These are phyloP conservation scores for Ascaphus truei DNA, from an alignment of 2,113 vertebrate species.

Conservation along the genomic window DNA sequence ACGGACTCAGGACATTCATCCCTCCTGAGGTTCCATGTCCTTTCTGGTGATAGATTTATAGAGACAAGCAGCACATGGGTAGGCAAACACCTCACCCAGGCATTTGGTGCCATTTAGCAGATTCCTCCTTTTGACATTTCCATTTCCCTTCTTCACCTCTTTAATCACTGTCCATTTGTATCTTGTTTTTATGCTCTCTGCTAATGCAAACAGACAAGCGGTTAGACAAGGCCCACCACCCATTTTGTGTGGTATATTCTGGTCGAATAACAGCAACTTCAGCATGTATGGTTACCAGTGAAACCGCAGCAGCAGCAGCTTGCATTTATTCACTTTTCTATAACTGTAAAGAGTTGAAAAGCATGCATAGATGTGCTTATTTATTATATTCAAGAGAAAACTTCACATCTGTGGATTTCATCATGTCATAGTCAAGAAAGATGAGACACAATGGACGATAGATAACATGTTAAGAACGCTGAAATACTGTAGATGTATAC, in stretches of 20 bases:
- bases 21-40: slow-evolving; percentile 74
- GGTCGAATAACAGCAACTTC: slow-evolving; percentile 38
- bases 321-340: too few relatives aligned
- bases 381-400: too few relatives aligned
- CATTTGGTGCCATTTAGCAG: slow-evolving; percentile 84
- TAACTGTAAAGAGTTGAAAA: neutral
- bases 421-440: too few relatives aligned
- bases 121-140: slow-evolving; percentile 79
- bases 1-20: slow-evolving; percentile 53
- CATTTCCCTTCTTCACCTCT: slow-evolving; percentile 66
- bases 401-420: too few relatives aligned
- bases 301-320: neutral
- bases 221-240: slow-evolving; percentile 48
- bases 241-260: slow-evolving; percentile 44
- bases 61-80: slow-evolving; percentile 80
- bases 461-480: too few relatives aligned
- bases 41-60: slow-evolving; percentile 71
- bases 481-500: too few relatives aligned
- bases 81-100: slow-evolving; percentile 72
- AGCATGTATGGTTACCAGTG: neutral
- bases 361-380: neutral
- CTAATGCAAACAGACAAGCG: slow-evolving; percentile 66
- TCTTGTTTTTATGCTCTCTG: slow-evolving; percentile 52
- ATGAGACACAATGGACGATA: too few relatives aligned
- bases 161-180: slow-evolving; percentile 60